Percentiles rank a stretch among this genome's conserved stretches.
These are phyloP conservation scores for Athalia cordata DNA, from an alignment of 2,888 invertebrate genomes.

Conservation along the genomic window DNA sequence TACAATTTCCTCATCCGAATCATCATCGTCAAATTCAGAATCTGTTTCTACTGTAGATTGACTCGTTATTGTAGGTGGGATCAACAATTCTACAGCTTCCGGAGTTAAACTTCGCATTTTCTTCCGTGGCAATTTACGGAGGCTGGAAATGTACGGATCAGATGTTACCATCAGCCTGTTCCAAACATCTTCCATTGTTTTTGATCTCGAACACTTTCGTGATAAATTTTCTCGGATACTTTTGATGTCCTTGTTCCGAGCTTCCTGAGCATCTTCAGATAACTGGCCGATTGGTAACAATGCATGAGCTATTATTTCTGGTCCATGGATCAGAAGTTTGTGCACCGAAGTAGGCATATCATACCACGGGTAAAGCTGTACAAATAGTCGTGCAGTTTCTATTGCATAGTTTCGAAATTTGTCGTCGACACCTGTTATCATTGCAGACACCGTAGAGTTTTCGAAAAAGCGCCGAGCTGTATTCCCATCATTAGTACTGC, in stretches of 20 bases:
- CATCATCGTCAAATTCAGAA: conserved; percentile 24
- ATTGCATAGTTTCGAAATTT: conserved; percentile 48
- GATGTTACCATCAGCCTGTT: conserved; percentile 55
- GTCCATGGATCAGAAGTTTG: conserved; percentile 55
- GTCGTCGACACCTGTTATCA: conserved; percentile 46
- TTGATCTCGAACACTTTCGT: conserved; percentile 52
- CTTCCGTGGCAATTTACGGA: conserved; percentile 40
- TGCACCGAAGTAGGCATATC: conserved; percentile 56
- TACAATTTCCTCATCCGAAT: conserved; percentile 6
- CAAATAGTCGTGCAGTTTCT: conserved; percentile 52
- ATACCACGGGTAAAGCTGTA: conserved; percentile 55
- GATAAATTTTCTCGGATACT: conserved; percentile 52
- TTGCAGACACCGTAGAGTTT: conserved; percentile 39
- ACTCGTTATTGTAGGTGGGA: conserved; percentile 1
- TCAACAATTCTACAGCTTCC: conserved; percentile 25
- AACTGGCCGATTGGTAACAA: conserved; percentile 50
- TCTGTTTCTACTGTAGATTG: conserved; percentile 14
- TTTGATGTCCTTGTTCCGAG: conserved; percentile 51
- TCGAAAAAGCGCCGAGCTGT: conserved; percentile 50
- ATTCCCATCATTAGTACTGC: conserved; percentile 52
- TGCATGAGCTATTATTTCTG: conserved; percentile 48
- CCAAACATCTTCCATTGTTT: conserved; percentile 55
- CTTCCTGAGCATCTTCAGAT: conserved; percentile 53
- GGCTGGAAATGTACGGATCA: conserved; percentile 53
- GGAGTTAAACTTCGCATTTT: conserved; percentile 7